Percentiles rank a stretch among this genome's conserved stretches.
Conservation (phyloP, 2,113 vertebrate genomes). For the Collichthys lucidus region DNA sequence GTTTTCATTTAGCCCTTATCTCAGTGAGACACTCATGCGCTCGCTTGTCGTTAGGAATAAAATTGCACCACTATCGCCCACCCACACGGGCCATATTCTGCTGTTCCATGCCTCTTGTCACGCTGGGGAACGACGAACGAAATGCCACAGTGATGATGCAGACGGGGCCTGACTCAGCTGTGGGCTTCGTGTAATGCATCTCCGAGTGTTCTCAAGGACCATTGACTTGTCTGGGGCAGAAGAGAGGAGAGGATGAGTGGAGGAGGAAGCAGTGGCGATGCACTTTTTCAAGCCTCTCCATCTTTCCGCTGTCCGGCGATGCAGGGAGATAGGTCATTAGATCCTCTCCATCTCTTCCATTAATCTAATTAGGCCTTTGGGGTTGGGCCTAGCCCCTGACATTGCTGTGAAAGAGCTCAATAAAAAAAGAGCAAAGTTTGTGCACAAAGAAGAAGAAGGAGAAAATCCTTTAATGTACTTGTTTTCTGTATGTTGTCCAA, state of each 20-base stretch:
- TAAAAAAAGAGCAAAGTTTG: not conserved
- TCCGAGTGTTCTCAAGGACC: conserved; percentile 32
- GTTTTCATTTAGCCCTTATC: conserved; percentile 41
- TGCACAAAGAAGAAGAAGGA: not conserved
- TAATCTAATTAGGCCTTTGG: conserved; percentile 54
- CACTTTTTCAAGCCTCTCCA: conserved; percentile 38
- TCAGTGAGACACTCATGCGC: conserved; percentile 20
- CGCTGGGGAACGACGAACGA: not conserved
- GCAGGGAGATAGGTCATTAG: conserved; percentile 55
- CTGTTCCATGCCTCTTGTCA: conserved; percentile 12
- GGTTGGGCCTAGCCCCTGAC: not conserved
- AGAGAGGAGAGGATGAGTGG: conserved; percentile 18
- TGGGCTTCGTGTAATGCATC: conserved; percentile 31
- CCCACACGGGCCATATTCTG: conserved; percentile 22
- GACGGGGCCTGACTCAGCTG: conserved; percentile 35
- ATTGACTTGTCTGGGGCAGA: conserved; percentile 49
- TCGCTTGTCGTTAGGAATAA: conserved; percentile 31
- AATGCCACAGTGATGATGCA: conserved; percentile 38
- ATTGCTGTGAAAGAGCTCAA: not conserved
- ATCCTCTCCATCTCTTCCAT: conserved; percentile 41
- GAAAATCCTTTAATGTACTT: not conserved
- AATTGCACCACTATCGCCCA: conserved; percentile 30
- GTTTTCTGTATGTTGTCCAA: not conserved
- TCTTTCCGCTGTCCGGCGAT: conserved; percentile 35
- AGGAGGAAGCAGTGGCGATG: conserved; percentile 9